Evolutionary conservation across 2,797 vertebrate genomes (phyloP), one percentile per base, ranked within the genome.

Genomic region (Jordanella pulchra): DNA sequence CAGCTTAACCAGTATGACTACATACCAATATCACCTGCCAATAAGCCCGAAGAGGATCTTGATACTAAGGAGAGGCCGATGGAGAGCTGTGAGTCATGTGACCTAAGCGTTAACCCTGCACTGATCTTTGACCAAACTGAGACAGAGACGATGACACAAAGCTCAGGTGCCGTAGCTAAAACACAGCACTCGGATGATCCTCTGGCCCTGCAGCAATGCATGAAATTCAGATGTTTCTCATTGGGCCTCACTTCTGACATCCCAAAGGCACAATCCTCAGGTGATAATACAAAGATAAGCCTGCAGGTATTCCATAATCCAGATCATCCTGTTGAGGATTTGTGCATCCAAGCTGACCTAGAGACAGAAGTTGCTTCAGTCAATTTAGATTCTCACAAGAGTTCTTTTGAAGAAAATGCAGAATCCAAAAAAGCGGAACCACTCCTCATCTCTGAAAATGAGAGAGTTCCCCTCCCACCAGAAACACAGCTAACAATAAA

Each of bases 1-100:
- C 87, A 88, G 48, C 90, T 93, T 66, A 92, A 87, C 79, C 91
- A 91, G 35, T 93, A 88, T 14, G 81, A 89, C 83, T 91, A 92
- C 78, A 90, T 91, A 65, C 86, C 94, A 54, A 88, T 93, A 80
- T 90, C 89, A 77, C 90, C 91, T 74, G 89, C 85, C 27, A 78
- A 85, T 67, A 90, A 80, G 70, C 69, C 82, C 13, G 90, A 90
- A 55, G 89, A 90, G 32, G 84, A 85, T 68, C 45, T 74, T 50
- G 73, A 87, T 48, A 72, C 81, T 48, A 86, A 89, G 71, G 81
- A 83, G 77, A 85, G 81, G 77, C 78, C 87, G n/a, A 77, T 81
- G 73, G 88, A 91, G 35, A 84, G 78, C 72, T 84, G 84, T 77
- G 85, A 84, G 77, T 76, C 87, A 1, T 91, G 87, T 89, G 86